phyloP scores from a whole-genome alignment of 2,797 vertebrate species.

The Pseudotriccus pelzelni region DNA sequence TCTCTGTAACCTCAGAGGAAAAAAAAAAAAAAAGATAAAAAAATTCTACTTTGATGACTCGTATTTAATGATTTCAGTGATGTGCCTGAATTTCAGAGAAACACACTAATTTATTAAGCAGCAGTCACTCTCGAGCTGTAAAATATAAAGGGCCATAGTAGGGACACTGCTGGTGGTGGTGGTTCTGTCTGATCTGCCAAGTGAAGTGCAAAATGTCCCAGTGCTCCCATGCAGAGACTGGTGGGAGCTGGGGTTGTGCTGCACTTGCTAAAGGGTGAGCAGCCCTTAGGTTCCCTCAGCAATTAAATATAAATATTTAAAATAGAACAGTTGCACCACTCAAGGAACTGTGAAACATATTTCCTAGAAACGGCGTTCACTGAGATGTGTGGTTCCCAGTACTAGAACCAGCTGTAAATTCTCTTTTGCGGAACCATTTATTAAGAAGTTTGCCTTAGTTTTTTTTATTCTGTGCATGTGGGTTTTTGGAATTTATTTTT shows the following conservation, averaged over 20 bases:
- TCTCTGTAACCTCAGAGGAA: not conserved
- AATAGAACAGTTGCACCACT: not conserved
- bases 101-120: not conserved
- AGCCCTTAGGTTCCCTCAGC: not conserved
- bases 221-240: not conserved
- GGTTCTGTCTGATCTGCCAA: not conserved
- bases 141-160: not conserved
- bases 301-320: not conserved
- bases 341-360: not conserved
- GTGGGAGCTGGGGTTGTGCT: not conserved
- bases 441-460: not conserved
- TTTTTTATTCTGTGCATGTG: rapidly evolving
- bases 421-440: not conserved
- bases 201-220: not conserved
- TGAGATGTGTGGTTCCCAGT: not conserved
- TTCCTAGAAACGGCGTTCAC: rapidly evolving
- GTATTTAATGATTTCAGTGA: not conserved
- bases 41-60: not conserved
- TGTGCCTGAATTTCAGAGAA: not conserved
- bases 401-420: not conserved
- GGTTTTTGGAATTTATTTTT: not conserved
- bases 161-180: rapidly evolving
- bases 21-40: not conserved
- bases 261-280: not conserved
- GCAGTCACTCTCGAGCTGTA: not conserved